Percentiles rank a stretch among this genome's conserved stretches.
phyloP scores from a whole-genome alignment of 1,140 invertebrate genomes.

The Magallana angulata region DNA sequence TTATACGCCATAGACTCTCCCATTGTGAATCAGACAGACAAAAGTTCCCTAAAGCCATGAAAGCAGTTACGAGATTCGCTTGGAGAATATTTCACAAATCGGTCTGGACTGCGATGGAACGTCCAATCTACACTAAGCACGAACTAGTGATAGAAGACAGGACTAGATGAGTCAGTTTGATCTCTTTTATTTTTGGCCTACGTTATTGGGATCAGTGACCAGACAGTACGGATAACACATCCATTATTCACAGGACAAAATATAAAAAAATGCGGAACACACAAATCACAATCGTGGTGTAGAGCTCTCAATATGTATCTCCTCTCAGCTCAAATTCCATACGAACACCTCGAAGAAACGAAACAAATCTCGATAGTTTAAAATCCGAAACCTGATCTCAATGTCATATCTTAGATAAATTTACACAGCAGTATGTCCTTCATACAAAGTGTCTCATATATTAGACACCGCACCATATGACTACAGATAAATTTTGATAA shows the following conservation, averaged over 20 bases:
- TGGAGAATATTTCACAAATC: background rate
- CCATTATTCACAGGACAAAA: background rate
- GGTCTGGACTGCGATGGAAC: background rate
- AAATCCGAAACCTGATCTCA: background rate
- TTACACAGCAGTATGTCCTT: constrained; percentile 29
- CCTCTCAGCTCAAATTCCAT: background rate
- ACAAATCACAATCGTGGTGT: background rate
- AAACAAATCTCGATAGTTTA: background rate
- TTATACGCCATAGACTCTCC: background rate
- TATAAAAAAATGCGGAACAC: background rate
- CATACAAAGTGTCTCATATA: background rate
- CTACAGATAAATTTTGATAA: background rate
- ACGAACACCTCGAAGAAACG: background rate
- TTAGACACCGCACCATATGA: background rate
- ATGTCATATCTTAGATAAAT: constrained; percentile 22
- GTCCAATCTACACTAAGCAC: background rate
- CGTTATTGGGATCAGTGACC: background rate
- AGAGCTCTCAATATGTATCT: background rate
- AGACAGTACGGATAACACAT: background rate
- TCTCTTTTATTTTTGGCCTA: constrained; percentile 17
- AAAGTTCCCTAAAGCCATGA: background rate
- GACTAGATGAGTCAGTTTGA: background rate
- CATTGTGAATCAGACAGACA: background rate
- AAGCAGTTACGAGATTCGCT: background rate
- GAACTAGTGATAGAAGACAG: background rate